A percentile compares a stretch with the other conserved stretches of the same genome.
These are phyloP conservation scores for Drosophila pegasa DNA, from an alignment of 2,888 invertebrate species.

Conservation along the genomic window DNA sequence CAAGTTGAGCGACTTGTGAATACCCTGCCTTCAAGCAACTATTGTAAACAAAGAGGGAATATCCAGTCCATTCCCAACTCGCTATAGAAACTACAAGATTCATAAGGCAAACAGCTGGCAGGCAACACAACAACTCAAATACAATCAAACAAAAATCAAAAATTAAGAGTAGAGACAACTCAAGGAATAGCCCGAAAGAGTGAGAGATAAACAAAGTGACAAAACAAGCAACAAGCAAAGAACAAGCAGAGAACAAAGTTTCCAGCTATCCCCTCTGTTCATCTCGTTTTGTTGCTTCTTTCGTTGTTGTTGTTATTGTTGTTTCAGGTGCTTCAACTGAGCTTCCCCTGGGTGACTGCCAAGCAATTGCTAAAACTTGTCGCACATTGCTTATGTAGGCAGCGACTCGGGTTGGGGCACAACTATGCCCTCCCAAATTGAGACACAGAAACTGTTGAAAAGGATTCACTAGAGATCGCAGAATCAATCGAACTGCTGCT, in stretches of 20 bases:
- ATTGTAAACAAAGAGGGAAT: not conserved
- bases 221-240: constrained; percentile 11
- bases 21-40: not conserved
- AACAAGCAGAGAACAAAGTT: constrained; percentile 46
- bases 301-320: constrained; percentile 10
- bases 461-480: not conserved
- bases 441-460: not conserved
- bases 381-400: constrained; percentile 49
- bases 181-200: constrained; percentile 24
- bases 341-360: constrained; percentile 42
- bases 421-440: constrained; percentile 9
- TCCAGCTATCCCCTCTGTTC: constrained; percentile 31
- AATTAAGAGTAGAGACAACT: constrained; percentile 67
- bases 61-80: not conserved
- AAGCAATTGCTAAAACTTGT: constrained; percentile 57
- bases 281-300: constrained; percentile 5
- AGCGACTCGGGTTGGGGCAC: not conserved
- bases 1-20: not conserved
- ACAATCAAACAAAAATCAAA: constrained; percentile 72
- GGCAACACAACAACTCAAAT: constrained; percentile 59
- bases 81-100: constrained; percentile 12
- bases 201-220: constrained; percentile 52
- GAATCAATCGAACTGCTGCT: constrained; percentile 12
- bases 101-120: constrained; percentile 46
- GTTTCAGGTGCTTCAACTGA: constrained; percentile 42